A percentile compares a stretch with the other conserved stretches of the same genome.
Conservation (phyloP, 2,797 vertebrate species). For the Cyclopterus lumpus region DNA sequence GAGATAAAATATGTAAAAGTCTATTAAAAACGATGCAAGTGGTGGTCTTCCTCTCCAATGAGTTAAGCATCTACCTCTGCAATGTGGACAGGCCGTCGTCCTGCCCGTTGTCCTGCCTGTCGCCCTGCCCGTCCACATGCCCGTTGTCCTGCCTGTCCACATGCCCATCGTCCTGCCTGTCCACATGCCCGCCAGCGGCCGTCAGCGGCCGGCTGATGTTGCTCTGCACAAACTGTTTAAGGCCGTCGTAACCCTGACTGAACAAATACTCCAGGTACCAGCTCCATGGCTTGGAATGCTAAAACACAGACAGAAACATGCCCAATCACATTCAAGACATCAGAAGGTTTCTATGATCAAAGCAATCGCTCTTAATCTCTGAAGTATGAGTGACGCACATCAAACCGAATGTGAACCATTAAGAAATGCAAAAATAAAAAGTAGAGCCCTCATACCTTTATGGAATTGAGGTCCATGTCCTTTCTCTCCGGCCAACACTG, state of each 20-base stretch:
- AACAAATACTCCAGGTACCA: slow-evolving; percentile 93
- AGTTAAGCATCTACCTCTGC: slow-evolving; percentile 40
- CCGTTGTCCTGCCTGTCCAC: too few species aligned
- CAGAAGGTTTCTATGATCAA: slow-evolving; percentile 27
- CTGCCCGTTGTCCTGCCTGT: slow-evolving; percentile 19
- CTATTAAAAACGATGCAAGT: slow-evolving; percentile 38
- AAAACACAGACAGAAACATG: slow-evolving; percentile 42
- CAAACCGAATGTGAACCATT: slow-evolving; percentile 36
- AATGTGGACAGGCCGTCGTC: slow-evolving; percentile 14
- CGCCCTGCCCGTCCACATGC: slow-evolving; percentile 13
- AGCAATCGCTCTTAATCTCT: slow-evolving; percentile 18
- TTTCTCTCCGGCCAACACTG: slow-evolving; percentile 85
- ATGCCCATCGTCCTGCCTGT: slow-evolving; percentile 21
- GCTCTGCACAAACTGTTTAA: slow-evolving; percentile 87
- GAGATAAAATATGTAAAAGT: slow-evolving; percentile 75
- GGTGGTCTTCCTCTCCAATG: slow-evolving; percentile 15
- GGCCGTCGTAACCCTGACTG: slow-evolving; percentile 86
- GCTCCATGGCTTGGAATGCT: slow-evolving; percentile 87
- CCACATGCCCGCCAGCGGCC: neutral
- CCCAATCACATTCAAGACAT: slow-evolving; percentile 15
- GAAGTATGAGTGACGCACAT: slow-evolving; percentile 34
- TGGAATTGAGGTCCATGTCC: slow-evolving; percentile 82
- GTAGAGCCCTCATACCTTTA: slow-evolving; percentile 86
- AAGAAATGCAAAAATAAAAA: slow-evolving; percentile 50
- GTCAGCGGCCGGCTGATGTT: slow-evolving; percentile 75